These are phyloP conservation scores for Hippocampus mohnikei DNA, from an alignment of 2,113 vertebrate species.

Conservation along the genomic window DNA sequence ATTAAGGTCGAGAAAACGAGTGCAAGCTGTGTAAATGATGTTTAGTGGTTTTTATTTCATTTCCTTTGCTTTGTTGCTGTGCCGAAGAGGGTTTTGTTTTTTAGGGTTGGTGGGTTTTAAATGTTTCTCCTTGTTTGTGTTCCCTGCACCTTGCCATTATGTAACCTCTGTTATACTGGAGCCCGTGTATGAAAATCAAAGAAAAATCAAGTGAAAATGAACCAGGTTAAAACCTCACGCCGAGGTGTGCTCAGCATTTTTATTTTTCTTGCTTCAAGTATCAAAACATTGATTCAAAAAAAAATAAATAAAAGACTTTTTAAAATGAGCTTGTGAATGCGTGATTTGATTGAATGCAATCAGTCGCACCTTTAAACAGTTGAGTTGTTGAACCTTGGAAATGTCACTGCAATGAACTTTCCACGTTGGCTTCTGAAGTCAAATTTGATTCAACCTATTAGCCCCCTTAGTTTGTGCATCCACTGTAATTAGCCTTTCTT, in stretches of 20 bases:
- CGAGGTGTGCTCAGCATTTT: slow-evolving; percentile 58
- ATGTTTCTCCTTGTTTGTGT: slow-evolving; percentile 56
- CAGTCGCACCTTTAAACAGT: not conserved
- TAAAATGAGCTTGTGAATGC: slow-evolving; percentile 36
- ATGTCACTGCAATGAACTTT: too few relatives aligned
- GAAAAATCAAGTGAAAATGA: slow-evolving; percentile 40
- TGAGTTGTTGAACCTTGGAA: not conserved
- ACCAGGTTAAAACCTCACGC: slow-evolving; percentile 42
- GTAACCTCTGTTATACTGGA: slow-evolving; percentile 37
- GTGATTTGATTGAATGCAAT: not conserved
- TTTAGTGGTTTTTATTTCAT: slow-evolving; percentile 26
- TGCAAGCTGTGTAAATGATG: slow-evolving; percentile 68
- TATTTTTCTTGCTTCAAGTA: slow-evolving; percentile 71
- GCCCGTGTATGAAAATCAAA: slow-evolving; percentile 36
- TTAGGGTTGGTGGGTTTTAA: slow-evolving; percentile 60
- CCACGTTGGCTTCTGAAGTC: too few relatives aligned
- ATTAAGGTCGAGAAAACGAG: slow-evolving; percentile 52
- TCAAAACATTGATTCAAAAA: slow-evolving; percentile 71
- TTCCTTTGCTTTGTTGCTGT: slow-evolving; percentile 48
- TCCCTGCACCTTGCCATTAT: slow-evolving; percentile 63
- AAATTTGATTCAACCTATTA: too few relatives aligned
- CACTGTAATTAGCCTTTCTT: too few relatives aligned
- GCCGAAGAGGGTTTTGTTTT: slow-evolving; percentile 57
- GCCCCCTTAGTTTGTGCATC: too few relatives aligned
- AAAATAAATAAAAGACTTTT: slow-evolving; percentile 74